Evolutionary conservation across 2,888 invertebrate genomes (phyloP).

Genomic region (Eurytoma californica): DNA sequence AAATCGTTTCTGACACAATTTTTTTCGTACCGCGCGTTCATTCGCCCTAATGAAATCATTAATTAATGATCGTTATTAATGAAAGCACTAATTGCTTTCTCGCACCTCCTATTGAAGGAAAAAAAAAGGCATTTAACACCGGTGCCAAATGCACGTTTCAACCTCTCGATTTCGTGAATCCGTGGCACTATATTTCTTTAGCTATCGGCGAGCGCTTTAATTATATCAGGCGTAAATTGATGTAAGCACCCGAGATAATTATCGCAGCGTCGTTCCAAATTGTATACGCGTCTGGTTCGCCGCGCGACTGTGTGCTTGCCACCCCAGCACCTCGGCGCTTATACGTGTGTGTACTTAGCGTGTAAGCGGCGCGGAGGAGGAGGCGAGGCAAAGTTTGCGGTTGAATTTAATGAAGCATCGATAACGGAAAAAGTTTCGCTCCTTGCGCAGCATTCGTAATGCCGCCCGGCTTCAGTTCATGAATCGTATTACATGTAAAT

Average conservation of each 20-base stretch:
- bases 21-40: too few relatives aligned
- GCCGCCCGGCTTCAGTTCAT: not conserved
- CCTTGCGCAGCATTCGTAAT: not conserved
- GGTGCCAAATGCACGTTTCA: not conserved
- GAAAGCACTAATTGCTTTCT: too few relatives aligned
- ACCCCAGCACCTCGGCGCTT: not conserved
- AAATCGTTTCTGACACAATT: too few relatives aligned
- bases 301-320: not conserved
- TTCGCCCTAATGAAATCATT: too few relatives aligned
- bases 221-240: conserved; percentile 26
- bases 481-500: conserved; percentile 22
- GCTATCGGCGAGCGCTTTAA: conserved; percentile 13
- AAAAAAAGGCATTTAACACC: too few relatives aligned
- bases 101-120: too few relatives aligned
- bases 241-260: conserved; percentile 35
- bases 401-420: conserved; percentile 52
- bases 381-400: conserved; percentile 37
- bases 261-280: conserved; percentile 31
- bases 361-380: not conserved
- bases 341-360: not conserved
- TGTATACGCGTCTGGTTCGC: not conserved
- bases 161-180: not conserved
- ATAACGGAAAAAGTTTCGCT: conserved; percentile 48
- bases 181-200: not conserved
- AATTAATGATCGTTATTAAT: too few relatives aligned